These are phyloP conservation scores for Salmo trutta DNA, from an alignment of 2,797 vertebrate species.

Conservation along the genomic window DNA sequence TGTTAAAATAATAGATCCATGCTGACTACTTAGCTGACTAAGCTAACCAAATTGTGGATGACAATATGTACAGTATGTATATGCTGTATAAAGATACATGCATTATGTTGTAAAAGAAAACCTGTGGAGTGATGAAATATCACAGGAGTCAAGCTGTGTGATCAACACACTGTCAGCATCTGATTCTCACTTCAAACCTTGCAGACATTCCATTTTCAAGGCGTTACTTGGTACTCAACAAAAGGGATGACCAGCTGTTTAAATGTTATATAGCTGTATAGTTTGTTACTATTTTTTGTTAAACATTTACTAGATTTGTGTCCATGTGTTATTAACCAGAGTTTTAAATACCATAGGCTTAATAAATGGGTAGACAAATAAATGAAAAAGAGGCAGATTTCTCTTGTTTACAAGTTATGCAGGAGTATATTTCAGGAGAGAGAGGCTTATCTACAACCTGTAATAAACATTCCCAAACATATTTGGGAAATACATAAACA, in stretches of 20 bases:
- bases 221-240: conserved; percentile 68
- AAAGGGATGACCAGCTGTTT: conserved; percentile 55
- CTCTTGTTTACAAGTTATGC: conserved; percentile 54
- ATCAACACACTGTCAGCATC: conserved; percentile 42
- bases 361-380: conserved; percentile 60
- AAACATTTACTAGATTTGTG: conserved; percentile 70
- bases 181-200: conserved; percentile 36
- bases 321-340: conserved; percentile 76
- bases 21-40: conserved; percentile 53
- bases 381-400: conserved; percentile 48
- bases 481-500: neutral
- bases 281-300: conserved; percentile 70
- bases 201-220: conserved; percentile 51
- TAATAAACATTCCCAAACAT: conserved; percentile 1
- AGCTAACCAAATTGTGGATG: conserved; percentile 37
- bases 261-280: conserved; percentile 75
- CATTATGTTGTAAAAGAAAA: conserved; percentile 53
- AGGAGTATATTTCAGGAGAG: neutral
- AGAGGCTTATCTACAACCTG: neutral
- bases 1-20: conserved; percentile 50
- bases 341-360: conserved; percentile 65
- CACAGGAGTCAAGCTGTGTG: conserved; percentile 47
- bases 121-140: conserved; percentile 66
- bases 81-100: conserved; percentile 9
- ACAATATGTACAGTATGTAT: conserved; percentile 34